A percentile compares a stretch with the other conserved stretches of the same genome.
Conservation (phyloP, 2,888 invertebrate species). For the Zhengitettix transpicula region DNA sequence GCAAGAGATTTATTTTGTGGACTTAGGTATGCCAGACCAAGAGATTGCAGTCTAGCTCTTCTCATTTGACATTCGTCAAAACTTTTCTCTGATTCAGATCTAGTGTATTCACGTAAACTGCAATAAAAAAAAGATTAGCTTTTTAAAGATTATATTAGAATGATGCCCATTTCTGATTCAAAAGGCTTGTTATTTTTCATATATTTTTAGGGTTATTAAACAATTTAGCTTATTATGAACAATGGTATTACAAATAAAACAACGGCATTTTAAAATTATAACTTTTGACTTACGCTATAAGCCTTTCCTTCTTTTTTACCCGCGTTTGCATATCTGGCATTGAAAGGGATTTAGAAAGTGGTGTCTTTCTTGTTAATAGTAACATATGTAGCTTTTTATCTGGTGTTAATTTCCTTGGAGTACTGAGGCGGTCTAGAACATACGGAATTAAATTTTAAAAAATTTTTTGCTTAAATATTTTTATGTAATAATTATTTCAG, state of each 20-base stretch:
- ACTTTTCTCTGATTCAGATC: conserved; percentile 66
- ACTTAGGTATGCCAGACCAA: conserved; percentile 51
- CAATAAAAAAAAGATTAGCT: conserved; percentile 16
- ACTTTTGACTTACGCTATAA: conserved; percentile 50
- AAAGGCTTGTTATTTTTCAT: no score
- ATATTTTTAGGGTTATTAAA: no score
- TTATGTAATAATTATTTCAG: no score
- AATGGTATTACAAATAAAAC: no score
- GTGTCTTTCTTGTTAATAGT: conserved; percentile 36
- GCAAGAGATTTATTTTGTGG: conserved; percentile 67
- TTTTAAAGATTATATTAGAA: neutral
- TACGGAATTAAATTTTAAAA: no score
- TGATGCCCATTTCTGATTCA: no score
- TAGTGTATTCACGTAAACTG: conserved; percentile 50
- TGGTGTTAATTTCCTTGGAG: conserved; percentile 24
- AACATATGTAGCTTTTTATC: conserved; percentile 35
- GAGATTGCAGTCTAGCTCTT: conserved; percentile 41
- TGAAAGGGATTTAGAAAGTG: conserved; percentile 63
- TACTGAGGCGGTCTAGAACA: neutral
- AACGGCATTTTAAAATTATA: no score
- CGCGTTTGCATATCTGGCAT: conserved; percentile 71
- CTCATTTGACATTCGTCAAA: conserved; percentile 51
- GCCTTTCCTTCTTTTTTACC: conserved; percentile 48
- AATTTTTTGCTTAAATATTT: no score
- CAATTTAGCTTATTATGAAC: no score